Percentiles rank a stretch among this genome's conserved stretches.
Evolutionary conservation across 2,797 vertebrate genomes (phyloP).

Genomic region (Myripristis jacobus): DNA sequence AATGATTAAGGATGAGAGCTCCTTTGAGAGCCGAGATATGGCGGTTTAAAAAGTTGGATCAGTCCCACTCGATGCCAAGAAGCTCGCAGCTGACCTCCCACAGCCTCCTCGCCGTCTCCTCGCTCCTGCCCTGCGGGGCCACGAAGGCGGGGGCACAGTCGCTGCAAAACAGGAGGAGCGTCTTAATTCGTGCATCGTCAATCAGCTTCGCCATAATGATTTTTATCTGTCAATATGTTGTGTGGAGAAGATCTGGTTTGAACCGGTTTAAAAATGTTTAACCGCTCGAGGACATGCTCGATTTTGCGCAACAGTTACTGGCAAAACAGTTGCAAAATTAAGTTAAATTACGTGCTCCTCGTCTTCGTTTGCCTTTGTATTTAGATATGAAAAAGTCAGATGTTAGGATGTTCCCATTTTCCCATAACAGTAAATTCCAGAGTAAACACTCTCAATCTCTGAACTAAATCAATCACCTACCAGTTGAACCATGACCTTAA

Average conservation of each 20-base stretch:
- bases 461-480: no score
- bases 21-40: constrained; percentile 33
- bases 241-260: neutral
- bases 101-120: constrained; percentile 87
- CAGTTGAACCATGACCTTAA: no score
- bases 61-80: constrained; percentile 90
- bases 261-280: neutral
- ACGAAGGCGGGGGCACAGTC: constrained; percentile 90
- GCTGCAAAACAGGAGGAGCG: constrained; percentile 72
- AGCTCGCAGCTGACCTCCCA: constrained; percentile 93
- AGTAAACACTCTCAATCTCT: no score
- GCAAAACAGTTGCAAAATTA: neutral
- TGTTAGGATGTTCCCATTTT: no score
- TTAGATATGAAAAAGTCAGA: neutral
- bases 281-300: neutral
- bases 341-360: neutral
- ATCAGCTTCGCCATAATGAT: neutral
- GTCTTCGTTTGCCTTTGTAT: neutral
- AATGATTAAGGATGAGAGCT: constrained; percentile 34
- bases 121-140: constrained; percentile 88
- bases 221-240: neutral
- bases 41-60: constrained; percentile 59
- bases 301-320: neutral
- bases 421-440: no score
- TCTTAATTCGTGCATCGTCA: no score